Base-by-base conservation (phyloP, 2,113 vertebrate species). In the Melospiza georgiana region DNA sequence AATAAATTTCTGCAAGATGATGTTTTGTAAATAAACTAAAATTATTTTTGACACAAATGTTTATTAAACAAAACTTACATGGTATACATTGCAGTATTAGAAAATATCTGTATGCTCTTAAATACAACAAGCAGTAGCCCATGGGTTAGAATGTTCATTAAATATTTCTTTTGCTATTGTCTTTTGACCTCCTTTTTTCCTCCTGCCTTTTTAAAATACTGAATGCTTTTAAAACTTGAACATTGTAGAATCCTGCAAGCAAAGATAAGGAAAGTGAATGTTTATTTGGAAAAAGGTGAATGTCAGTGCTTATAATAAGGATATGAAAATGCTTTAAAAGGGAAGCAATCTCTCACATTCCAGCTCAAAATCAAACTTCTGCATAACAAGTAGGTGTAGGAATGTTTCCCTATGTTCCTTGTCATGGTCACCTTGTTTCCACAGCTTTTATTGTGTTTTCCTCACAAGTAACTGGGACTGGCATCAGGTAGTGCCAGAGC, bases 31-130 rank as follows among this genome's bases (percentile, higher is more conserved):
- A 89, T 49, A 69, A 92, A 52, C 6, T 14, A 59, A 62, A 35
- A 55, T 61, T 51, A 39, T 44, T 75, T 87, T 88, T 55, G 28
- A 59, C 9, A 57, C 4, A 54, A 17, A 1, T 28, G 3, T 48
- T 30, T 82, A 13, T 63, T 63, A 54, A 89, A 55, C 8, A 39
- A 72, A 48, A 44, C 1, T 39, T 78, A 35, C 4, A 5, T 44
- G 3, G 10, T 30, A 44, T 16, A 48, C 3, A 31, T 2, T 1
- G 0, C 20, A 58, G 18, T 21, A 28, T 49, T 37, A 39, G 15
- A 74, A 89, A 89, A 66, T 46, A 35, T 16, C 17, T 51, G 3
- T 24, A 25, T 24, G 9, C 25, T 55, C 12, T 39, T 54, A 46
- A 78, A 57, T 28, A 54, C 3, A 25, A 2, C 27, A 67, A 74